Conservation (phyloP, 2,797 vertebrate genomes). For the Sorex maritimensis region DNA sequence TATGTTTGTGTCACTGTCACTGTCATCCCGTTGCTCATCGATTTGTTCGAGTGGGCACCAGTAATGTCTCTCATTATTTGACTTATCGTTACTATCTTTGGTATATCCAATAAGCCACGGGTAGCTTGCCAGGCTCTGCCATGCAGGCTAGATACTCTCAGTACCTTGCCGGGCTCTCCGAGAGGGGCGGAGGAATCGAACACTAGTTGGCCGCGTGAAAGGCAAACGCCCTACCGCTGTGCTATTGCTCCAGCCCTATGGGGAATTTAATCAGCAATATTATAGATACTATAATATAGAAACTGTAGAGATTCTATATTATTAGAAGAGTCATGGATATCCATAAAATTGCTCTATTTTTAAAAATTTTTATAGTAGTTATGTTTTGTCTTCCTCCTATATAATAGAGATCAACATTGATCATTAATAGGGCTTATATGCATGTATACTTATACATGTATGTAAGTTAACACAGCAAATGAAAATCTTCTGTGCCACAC, state of each 20-base stretch:
- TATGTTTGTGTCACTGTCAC: neutral
- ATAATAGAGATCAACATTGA: constrained; percentile 63
- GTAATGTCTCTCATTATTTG: too few species aligned
- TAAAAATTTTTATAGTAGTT: constrained; percentile 47
- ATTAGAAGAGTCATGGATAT: neutral
- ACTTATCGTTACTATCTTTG: too few species aligned
- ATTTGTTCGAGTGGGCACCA: too few species aligned
- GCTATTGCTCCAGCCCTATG: too few species aligned
- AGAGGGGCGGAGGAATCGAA: too few species aligned
- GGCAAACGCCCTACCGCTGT: too few species aligned
- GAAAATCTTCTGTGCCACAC: constrained; percentile 79
- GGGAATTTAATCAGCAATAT: neutral
- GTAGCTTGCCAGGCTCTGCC: too few species aligned
- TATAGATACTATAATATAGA: neutral
- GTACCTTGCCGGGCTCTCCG: too few species aligned
- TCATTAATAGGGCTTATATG: constrained; percentile 71
- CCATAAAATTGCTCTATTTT: neutral
- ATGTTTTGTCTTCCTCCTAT: constrained; percentile 66
- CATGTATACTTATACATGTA: constrained; percentile 33
- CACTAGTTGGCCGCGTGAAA: too few species aligned
- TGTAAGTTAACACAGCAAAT: constrained; percentile 71
- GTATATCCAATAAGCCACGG: too few species aligned
- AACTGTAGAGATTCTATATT: constrained; percentile 66
- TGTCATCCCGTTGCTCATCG: too few species aligned
- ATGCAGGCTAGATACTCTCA: too few species aligned